A percentile compares a stretch with the other conserved stretches of the same genome.
phyloP scores from a whole-genome alignment of 1,140 invertebrate species.

The Sweltsa coloradensis region DNA sequence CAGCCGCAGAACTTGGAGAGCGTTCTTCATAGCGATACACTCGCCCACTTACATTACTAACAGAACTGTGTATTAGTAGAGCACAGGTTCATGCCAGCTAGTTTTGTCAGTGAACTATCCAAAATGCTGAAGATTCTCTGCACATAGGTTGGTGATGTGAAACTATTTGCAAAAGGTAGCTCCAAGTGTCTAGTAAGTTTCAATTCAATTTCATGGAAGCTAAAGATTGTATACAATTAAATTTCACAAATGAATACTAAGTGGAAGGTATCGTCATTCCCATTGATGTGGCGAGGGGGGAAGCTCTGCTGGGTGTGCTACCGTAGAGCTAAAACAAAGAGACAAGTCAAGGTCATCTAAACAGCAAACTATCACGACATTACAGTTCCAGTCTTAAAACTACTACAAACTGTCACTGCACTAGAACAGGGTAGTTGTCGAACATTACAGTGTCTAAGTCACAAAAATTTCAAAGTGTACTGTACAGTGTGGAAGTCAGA shows the following conservation, averaged over 20 bases:
- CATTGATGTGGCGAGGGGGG: slow-evolving; percentile 95
- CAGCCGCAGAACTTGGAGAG: too few relatives aligned
- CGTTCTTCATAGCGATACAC: too few relatives aligned
- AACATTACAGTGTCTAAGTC: neutral
- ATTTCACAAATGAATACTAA: slow-evolving; percentile 18
- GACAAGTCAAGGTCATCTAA: slow-evolving; percentile 4
- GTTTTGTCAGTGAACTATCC: neutral
- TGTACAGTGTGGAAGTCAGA: neutral
- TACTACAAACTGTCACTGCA: neutral
- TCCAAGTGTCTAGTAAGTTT: too few relatives aligned
- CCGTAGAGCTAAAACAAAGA: slow-evolving; percentile 73
- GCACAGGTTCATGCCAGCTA: neutral
- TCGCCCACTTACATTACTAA: neutral
- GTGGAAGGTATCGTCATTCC: slow-evolving; percentile 49
- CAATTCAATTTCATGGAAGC: neutral
- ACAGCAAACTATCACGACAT: neutral
- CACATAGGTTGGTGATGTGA: too few relatives aligned
- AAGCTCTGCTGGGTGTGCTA: slow-evolving; percentile 92
- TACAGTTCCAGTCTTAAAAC: neutral
- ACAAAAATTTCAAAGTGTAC: neutral
- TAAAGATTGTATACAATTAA: neutral
- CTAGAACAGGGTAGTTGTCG: too few relatives aligned
- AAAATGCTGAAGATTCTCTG: neutral
- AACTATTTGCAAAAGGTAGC: too few relatives aligned
- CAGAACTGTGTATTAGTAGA: neutral